Base-by-base conservation (phyloP, 2,888 invertebrate genomes). In the Pollenia labialis region DNA sequence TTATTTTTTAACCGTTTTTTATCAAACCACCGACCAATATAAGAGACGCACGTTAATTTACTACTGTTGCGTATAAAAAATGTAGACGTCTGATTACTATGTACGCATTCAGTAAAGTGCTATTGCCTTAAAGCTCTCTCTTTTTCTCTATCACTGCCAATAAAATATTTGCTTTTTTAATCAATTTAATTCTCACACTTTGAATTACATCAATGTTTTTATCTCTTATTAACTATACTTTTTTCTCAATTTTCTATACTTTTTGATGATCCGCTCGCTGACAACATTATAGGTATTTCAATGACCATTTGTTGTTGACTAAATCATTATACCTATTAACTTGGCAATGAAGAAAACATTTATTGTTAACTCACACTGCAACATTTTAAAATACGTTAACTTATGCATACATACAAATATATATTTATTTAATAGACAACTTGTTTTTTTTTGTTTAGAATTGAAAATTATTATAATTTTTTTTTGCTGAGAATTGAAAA, bases 21-120 rank as follows among this genome's bases (percentile, higher is more conserved):
- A 46, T 46, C 32, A 32, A 46, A 71, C n/a, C 16, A 40, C 62
- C 84, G 69, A 84, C 85, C 69, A 79, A 85, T 71, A 46, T 81
- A 64, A 85, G 54, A 64, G 81, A 77, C 76, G 69, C 85, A 81
- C 77, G 81, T 84, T 75, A 79, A 74, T 48, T 88, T 81, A 85
- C 88, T 88, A 84, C 80, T 75, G 79, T 81, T 77, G 77, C 80
- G 81, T 84, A 77, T 77, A 72, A 48, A 83, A 80, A 68, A 56
- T 71, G 62, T 74, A 40, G 18, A 72, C 66, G 68, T 42, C 42
- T 75, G 75, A 71, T 72, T 44, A 71, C 75, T 86, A 79, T 56
- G 69, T 80, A 83, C 54, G 76, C 81, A 84, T 72, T 81, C 68
- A 84, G 68, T 71, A 81, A 76, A 64, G 12, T 48, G 16, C 8